These are phyloP conservation scores for Eupithecia subumbrata DNA, from an alignment of 2,888 invertebrate species.

Conservation along the genomic window DNA sequence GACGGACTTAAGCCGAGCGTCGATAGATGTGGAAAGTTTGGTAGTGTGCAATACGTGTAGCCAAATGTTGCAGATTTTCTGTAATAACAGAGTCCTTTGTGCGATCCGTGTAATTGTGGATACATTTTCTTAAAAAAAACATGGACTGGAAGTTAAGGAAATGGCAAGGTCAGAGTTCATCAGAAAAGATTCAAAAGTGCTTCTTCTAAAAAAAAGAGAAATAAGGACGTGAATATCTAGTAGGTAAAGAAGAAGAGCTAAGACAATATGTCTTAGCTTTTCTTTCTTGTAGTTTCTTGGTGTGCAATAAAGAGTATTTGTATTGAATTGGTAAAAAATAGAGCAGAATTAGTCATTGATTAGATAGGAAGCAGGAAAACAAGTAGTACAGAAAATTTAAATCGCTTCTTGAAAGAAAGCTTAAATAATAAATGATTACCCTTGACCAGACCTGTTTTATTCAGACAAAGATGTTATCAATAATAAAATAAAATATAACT, in stretches of 20 bases:
- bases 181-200: not conserved
- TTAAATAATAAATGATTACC: slow-evolving; percentile 53
- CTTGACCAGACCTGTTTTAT: slow-evolving; percentile 57
- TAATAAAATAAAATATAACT: too few relatives aligned
- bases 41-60: not conserved
- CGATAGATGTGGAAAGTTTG: not conserved
- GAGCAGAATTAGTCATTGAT: not conserved
- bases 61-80: not conserved
- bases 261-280: not conserved
- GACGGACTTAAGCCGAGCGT: not conserved
- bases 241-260: too few relatives aligned
- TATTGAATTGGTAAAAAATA: not conserved
- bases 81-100: not conserved
- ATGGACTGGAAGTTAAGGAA: not conserved
- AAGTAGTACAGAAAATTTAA: not conserved
- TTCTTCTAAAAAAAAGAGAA: not conserved
- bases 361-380: not conserved
- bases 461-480: slow-evolving; percentile 28
- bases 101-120: not conserved
- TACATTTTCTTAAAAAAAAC: not conserved
- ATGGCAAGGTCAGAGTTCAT: not conserved
- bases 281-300: not conserved
- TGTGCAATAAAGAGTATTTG: not conserved
- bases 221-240: not conserved
- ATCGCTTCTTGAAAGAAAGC: not conserved